A percentile compares a stretch with the other conserved stretches of the same genome.
These are phyloP conservation scores for Anableps anableps DNA, from an alignment of 2,797 vertebrate genomes.

Conservation along the genomic window DNA sequence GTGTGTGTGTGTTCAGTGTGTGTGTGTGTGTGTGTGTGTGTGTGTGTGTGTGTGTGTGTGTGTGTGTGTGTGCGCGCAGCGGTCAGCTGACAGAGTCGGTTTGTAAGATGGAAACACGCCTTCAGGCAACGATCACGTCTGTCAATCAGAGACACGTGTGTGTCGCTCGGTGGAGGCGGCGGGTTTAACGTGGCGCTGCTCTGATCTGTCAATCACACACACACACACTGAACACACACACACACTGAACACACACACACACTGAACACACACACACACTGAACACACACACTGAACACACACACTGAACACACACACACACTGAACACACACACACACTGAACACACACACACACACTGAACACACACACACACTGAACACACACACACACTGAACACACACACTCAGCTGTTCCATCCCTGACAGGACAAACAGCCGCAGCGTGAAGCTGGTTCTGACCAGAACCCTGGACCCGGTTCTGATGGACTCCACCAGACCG, in stretches of 20 bases:
- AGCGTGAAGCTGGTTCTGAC: background rate
- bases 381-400: background rate
- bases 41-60: constrained; percentile 17
- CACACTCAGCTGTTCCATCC: no score
- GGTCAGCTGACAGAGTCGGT: constrained; percentile 43
- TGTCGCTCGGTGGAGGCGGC: background rate
- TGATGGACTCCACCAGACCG: background rate
- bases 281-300: no score
- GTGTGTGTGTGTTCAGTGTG: constrained; percentile 16
- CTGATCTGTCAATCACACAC: constrained; percentile 16
- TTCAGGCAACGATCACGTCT: constrained; percentile 42
- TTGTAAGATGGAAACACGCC: constrained; percentile 38
- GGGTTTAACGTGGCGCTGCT: background rate
- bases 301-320: no score
- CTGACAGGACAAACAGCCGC: background rate
- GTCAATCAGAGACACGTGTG: constrained; percentile 27
- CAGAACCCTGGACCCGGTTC: background rate
- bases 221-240: constrained; percentile 18
- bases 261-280: background rate
- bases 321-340: no score
- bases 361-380: no score
- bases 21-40: constrained; percentile 19
- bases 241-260: constrained; percentile 13
- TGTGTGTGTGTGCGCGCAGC: constrained; percentile 11
- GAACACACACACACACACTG: no score